phyloP scores from a whole-genome alignment of 2,113 vertebrate species.

The Mellivora capensis region DNA sequence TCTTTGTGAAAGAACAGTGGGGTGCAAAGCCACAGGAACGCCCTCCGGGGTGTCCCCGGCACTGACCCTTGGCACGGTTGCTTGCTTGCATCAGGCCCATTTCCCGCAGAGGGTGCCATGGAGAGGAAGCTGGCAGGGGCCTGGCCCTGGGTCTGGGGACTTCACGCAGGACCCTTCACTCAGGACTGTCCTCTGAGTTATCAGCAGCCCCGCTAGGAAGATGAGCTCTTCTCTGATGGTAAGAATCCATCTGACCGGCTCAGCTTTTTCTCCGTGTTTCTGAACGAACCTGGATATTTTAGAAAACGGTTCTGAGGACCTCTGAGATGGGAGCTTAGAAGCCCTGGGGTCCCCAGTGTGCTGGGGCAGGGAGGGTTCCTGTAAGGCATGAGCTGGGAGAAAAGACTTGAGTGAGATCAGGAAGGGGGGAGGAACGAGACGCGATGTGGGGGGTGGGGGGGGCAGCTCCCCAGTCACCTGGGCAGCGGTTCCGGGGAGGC shows the following conservation, averaged over 20 bases:
- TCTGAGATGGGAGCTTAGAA: neutral
- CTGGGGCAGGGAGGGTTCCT: rapidly evolving
- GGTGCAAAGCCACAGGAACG: conserved; percentile 64
- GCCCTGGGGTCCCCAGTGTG: neutral
- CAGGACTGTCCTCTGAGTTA: neutral
- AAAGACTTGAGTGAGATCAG: neutral
- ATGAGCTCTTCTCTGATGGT: conserved; percentile 46
- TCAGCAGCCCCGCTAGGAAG: neutral
- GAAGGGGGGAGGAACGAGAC: neutral
- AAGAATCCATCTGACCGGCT: neutral
- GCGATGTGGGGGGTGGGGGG: neutral
- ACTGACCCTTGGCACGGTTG: neutral
- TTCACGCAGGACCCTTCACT: neutral
- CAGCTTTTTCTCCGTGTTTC: neutral
- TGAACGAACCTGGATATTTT: neutral
- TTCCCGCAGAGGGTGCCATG: neutral
- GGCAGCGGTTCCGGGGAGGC: neutral
- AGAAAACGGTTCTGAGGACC: neutral
- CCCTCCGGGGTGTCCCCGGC: conserved; percentile 14
- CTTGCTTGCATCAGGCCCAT: neutral
- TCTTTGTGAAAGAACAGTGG: conserved; percentile 68
- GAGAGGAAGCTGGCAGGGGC: neutral
- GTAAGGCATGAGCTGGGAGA: neutral
- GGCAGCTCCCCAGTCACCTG: neutral
- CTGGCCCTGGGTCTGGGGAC: neutral